Conservation (phyloP, 2,797 vertebrate species). For the Cryptoprocta ferox region DNA sequence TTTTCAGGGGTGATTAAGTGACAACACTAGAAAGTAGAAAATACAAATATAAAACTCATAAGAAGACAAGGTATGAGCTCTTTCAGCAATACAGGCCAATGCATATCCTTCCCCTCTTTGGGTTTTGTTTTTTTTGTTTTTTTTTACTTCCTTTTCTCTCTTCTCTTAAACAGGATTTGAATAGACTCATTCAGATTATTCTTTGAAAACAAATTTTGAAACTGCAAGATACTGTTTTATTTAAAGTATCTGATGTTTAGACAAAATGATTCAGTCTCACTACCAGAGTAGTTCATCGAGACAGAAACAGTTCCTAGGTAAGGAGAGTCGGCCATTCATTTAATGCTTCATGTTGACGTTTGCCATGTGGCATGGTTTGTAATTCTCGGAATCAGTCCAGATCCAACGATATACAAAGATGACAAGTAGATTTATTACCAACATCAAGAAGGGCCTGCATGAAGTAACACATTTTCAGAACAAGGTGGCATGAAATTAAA, state of each 20-base stretch:
- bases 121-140: neutral
- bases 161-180: conserved; percentile 28
- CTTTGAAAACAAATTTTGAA: neutral
- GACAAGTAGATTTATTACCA: neutral
- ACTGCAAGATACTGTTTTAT: neutral
- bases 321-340: neutral
- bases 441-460: neutral
- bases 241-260: neutral
- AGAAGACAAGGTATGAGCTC: neutral
- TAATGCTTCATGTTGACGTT: neutral
- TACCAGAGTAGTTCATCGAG: neutral
- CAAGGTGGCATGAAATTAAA: neutral
- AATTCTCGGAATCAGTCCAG: neutral
- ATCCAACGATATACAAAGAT: neutral
- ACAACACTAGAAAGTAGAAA: neutral
- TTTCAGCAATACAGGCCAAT: neutral
- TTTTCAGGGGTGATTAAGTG: neutral
- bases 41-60: neutral
- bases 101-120: rapidly evolving
- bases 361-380: neutral
- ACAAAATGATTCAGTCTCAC: neutral
- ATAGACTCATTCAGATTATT: neutral
- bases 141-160: neutral
- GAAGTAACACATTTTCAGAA: conserved; percentile 6
- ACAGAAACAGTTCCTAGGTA: neutral